Conservation (phyloP, 2,797 vertebrate species). For the Muscicapa striata region DNA sequence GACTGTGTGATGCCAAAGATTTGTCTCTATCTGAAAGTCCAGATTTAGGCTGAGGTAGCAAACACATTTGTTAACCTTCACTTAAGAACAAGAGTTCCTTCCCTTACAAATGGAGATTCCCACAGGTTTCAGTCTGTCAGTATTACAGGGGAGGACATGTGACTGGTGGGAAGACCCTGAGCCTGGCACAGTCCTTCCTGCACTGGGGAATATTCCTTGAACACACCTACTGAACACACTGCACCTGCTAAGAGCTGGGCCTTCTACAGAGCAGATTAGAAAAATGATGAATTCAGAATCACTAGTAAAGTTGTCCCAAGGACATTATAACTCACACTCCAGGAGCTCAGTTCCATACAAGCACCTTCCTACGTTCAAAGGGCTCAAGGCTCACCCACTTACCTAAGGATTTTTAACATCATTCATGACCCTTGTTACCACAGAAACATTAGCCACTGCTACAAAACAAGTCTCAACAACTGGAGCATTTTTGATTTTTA, state of each 20-base stretch:
- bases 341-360: background rate
- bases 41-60: background rate
- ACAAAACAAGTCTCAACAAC: background rate
- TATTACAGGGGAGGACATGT: rapidly evolving
- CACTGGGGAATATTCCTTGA: background rate
- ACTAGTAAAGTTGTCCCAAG: background rate
- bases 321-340: background rate
- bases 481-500: background rate
- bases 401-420: background rate
- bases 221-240: background rate
- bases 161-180: background rate
- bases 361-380: background rate
- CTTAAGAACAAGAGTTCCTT: background rate
- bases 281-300: background rate
- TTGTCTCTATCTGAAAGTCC: background rate
- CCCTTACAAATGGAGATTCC: background rate
- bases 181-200: background rate
- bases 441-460: background rate
- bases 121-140: background rate
- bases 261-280: background rate
- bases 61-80: constrained; percentile 23
- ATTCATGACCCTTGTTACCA: background rate
- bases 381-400: background rate
- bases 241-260: background rate
- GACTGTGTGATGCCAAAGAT: constrained; percentile 9